Conservation (phyloP, 2,113 vertebrate genomes). For the Tragelaphus strepsiceros region DNA sequence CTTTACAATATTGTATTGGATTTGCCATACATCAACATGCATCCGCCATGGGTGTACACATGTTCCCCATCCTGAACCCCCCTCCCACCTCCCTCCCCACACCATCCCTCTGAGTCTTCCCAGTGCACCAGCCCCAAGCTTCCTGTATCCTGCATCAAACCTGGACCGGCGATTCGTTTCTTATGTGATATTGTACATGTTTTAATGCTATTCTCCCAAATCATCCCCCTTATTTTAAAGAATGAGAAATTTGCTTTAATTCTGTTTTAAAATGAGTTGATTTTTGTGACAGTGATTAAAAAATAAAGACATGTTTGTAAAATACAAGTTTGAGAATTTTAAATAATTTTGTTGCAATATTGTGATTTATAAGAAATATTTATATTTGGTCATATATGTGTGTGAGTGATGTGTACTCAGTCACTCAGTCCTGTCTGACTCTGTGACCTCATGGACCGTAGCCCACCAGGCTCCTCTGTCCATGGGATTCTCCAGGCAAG, state of each 20-base stretch:
- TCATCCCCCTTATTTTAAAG: not conserved
- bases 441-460: not conserved
- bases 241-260: not conserved
- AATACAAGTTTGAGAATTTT: not conserved
- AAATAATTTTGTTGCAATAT: not conserved
- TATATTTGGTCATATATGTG: not conserved
- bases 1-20: too few species aligned
- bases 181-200: too few species aligned
- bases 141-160: too few species aligned
- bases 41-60: too few species aligned
- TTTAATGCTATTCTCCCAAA: too few species aligned
- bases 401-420: not conserved
- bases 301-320: not conserved
- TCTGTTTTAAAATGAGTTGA: not conserved
- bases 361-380: not conserved
- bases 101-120: too few species aligned
- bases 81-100: too few species aligned
- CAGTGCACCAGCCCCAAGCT: too few species aligned
- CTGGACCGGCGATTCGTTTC: too few species aligned
- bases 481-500: not conserved
- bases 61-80: too few species aligned
- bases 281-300: not conserved
- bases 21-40: too few species aligned
- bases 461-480: accelerated
- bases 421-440: not conserved